Base-by-base conservation (phyloP, 2,113 vertebrate genomes). In the Poeciliopsis retropinna region DNA sequence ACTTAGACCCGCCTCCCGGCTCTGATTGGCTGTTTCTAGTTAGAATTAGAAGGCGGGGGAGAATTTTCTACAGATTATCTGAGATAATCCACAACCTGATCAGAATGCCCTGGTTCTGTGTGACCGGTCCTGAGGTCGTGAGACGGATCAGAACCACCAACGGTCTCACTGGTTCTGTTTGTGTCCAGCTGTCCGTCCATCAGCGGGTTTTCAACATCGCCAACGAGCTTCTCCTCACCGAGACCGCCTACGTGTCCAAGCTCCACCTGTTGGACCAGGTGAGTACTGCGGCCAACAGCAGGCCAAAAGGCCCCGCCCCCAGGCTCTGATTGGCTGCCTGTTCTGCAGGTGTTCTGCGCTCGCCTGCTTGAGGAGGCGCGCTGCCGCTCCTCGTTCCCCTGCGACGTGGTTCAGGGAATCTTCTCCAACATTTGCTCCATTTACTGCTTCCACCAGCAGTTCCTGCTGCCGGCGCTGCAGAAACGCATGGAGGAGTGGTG, bases 401-500 rank as follows among this genome's bases (percentile, higher is more conserved):
- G 92, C 0, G 97, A 97, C 4, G 94, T 97, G n/a, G 95, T 97
- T 51, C 95, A 95, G 64, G 96, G 96, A 67, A 96, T 97, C 92
- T 97, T 97, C 91, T 96, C 97, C 88, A 97, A 97, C 91, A 97
- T 97, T 90, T 96, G 95, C 89, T 97, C 97, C 87, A 97, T 97
- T 90, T 96, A 97, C 86, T 96, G 95, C 68, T 97, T 97, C 92
- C 97, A 97, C 66, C 96, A 97, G 80, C 95, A 97, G 89, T 97
- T 97, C 84, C 94, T 97, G 80, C 92, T 97, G 78, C 97, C 97
- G 0, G 97, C 96, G 13, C 94, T 97, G 81, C 96, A 97, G 93
- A 97, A 97, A 69, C 95, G 97, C 31, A 97, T 97, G 97, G 95
- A 97, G 64, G 97, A 97, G 85, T 97, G 97, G 97, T 97, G 85